These are phyloP conservation scores for Helicoverpa assulta DNA, from an alignment of 2,888 invertebrate species.

Conservation along the genomic window DNA sequence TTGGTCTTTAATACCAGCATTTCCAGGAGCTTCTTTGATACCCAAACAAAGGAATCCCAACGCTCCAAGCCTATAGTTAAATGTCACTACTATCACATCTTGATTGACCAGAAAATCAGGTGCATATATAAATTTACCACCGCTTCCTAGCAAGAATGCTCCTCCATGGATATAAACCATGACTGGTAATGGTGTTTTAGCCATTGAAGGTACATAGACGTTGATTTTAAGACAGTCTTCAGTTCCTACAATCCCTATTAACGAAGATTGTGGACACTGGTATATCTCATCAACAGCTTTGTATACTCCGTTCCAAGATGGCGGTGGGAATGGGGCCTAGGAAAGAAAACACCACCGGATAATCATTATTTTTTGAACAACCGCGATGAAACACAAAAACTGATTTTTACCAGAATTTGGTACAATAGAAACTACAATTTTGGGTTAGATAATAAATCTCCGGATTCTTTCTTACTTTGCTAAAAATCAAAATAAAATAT, in stretches of 20 bases:
- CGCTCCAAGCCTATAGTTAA: constrained; percentile 84
- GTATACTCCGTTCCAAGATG: constrained; percentile 81
- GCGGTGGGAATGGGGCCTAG: constrained; percentile 83
- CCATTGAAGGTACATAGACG: constrained; percentile 77
- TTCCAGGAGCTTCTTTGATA: constrained; percentile 84
- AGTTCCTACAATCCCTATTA: constrained; percentile 71
- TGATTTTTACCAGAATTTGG: not conserved
- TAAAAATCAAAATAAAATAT: too few relatives aligned
- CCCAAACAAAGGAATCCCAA: constrained; percentile 84
- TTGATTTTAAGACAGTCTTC: constrained; percentile 85
- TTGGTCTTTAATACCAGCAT: constrained; percentile 85
- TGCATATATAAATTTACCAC: constrained; percentile 79
- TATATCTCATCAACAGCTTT: constrained; percentile 79
- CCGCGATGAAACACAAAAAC: not conserved
- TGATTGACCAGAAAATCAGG: constrained; percentile 82
- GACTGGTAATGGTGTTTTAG: constrained; percentile 74
- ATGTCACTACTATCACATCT: constrained; percentile 82
- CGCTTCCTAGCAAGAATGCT: constrained; percentile 81
- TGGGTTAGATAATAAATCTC: too few relatives aligned
- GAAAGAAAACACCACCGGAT: constrained; percentile 16
- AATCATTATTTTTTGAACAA: not conserved
- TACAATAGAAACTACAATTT: too few relatives aligned
- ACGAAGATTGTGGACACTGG: constrained; percentile 76
- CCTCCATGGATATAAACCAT: constrained; percentile 87
- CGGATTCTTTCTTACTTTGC: too few relatives aligned